Percentiles rank a stretch among this genome's conserved stretches.
These are phyloP conservation scores for Pseudococcus viburni DNA, from an alignment of 2,888 invertebrate species.

Conservation along the genomic window DNA sequence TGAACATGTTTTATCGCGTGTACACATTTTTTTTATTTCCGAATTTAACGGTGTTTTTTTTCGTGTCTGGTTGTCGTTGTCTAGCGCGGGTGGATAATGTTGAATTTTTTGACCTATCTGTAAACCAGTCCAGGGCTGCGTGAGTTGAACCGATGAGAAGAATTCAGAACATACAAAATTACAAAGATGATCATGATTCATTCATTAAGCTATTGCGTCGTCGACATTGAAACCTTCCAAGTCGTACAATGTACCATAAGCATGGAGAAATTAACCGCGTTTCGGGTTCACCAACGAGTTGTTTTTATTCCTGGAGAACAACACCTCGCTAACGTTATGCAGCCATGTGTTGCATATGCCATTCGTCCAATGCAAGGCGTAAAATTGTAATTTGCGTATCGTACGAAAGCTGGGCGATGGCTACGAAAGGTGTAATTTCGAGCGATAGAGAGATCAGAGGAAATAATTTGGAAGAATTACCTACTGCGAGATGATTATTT, in stretches of 20 bases:
- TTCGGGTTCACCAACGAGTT: not conserved
- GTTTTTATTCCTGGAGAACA: slow-evolving; percentile 13
- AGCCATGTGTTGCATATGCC: slow-evolving; percentile 26
- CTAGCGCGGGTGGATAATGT: not conserved
- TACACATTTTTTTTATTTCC: not conserved
- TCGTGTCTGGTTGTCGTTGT: not conserved
- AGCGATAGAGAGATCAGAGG: slow-evolving; percentile 43
- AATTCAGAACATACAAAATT: not conserved
- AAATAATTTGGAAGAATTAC: slow-evolving; percentile 35
- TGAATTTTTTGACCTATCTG: not conserved
- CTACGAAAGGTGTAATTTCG: not conserved
- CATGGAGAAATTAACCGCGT: not conserved
- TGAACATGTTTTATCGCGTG: not conserved
- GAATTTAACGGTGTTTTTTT: not conserved
- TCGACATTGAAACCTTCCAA: no score
- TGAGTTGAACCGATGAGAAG: not conserved
- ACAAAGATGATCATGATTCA: not conserved
- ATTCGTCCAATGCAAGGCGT: slow-evolving; percentile 6
- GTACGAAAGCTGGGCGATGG: not conserved
- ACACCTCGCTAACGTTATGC: slow-evolving; percentile 10
- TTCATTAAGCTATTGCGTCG: not conserved
- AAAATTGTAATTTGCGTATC: slow-evolving; percentile 23
- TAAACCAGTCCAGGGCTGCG: not conserved
- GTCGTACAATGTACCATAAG: not conserved
- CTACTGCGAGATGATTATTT: slow-evolving; percentile 1